These are phyloP conservation scores for Nothocercus nigrocapillus DNA, from an alignment of 2,113 vertebrate species.

Conservation along the genomic window DNA sequence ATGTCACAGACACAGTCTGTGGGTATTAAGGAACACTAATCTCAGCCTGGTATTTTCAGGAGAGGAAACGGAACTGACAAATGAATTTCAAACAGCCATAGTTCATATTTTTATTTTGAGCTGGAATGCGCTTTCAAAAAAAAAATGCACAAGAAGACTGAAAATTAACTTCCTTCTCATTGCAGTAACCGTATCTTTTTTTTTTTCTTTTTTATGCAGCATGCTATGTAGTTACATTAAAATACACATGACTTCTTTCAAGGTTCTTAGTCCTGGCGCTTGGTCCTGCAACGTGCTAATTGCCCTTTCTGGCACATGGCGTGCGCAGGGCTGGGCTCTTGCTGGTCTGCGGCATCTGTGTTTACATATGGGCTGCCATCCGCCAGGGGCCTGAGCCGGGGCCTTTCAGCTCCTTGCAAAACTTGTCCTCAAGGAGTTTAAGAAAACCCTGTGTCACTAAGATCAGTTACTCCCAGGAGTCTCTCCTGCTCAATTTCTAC, in stretches of 20 bases:
- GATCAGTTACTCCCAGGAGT: conserved; percentile 69
- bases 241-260: conserved; percentile 46
- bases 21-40: not conserved
- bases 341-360: conserved; percentile 65
- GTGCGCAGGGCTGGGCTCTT: conserved; percentile 27
- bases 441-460: conserved; percentile 60
- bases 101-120: not conserved
- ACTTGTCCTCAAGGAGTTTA: conserved; percentile 48
- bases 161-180: not conserved
- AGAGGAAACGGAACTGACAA: not conserved
- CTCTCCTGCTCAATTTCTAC: conserved; percentile 64
- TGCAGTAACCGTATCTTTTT: not conserved
- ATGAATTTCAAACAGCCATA: not conserved
- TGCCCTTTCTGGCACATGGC: not conserved
- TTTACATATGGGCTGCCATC: conserved; percentile 61
- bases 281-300: not conserved
- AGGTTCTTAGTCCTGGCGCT: not conserved
- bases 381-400: conserved; percentile 45
- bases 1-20: not conserved
- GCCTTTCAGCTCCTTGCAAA: conserved; percentile 74
- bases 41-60: not conserved
- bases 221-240: not conserved
- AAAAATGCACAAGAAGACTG: not conserved
- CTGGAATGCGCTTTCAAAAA: not conserved
- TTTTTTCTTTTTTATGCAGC: not conserved